Base-by-base conservation (phyloP, 2,113 vertebrate species). In the Theristicus caerulescens region DNA sequence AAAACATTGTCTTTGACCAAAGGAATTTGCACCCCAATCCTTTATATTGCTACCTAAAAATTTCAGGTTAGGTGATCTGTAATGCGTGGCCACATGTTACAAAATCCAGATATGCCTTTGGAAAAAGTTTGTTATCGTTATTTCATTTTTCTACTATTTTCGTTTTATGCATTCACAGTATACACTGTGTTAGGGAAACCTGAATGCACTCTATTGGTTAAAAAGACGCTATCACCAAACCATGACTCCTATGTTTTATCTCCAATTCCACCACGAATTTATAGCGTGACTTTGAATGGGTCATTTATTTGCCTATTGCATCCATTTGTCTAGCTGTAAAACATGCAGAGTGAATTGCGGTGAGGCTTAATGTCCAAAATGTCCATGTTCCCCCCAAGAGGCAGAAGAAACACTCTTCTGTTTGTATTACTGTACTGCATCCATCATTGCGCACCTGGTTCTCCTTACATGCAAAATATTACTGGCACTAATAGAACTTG, bases 261-360 rank as follows among this genome's bases (percentile, higher is more conserved):
- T 93, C 36, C 82, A 80, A 4, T 79, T 95, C 74, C 1, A 1
- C 17, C 79, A 58, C n/a, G 90, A 57, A 94, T 73, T 93, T 83
- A 81, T 25, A 93, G 54, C 3, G 1, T 77, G 55, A 81, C 67
- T 83, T 58, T 47, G 42, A 94, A 88, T 55, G 59, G 76, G 51
- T 93, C 79, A 74, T 92, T 94, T 91, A 89, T 91, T 86, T 94
- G 65, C 61, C 55, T 81, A 10, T 44, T 93, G 65, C 47, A 55
- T 65, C 42, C 57, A 92, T 93, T 92, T 86, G 55, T 36, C 72
- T 51, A 46, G 36, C 31, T 79, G 49, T 87, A 92, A 96, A 94
- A 89, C 25, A 57, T 24, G 73, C 49, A 46, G 83, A 94, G 83
- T 84, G 55, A 90, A 83, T 62, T 93, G 66, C 38, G 51, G 80